Evolutionary conservation across 2,797 vertebrate species (phyloP).

Genomic region (Sus cebifrons): DNA sequence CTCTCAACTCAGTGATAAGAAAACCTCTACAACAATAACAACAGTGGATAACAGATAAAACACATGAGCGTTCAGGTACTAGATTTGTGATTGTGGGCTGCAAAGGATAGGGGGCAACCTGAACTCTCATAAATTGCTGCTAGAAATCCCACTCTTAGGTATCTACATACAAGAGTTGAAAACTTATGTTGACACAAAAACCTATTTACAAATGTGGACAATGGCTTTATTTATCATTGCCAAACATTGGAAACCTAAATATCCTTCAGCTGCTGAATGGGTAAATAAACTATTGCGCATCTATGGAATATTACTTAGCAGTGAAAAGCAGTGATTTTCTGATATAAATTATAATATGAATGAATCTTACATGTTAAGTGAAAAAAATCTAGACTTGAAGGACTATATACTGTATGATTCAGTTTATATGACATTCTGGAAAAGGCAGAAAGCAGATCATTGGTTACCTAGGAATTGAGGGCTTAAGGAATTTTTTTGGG

Average conservation of each 20-base stretch:
- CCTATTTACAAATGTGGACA: not conserved
- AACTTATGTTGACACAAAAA: not conserved
- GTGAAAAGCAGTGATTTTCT: conserved; percentile 34
- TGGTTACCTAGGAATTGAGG: not conserved
- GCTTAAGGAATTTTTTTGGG: not conserved
- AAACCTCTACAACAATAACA: not conserved
- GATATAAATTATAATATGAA: not conserved
- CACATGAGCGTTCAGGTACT: not conserved
- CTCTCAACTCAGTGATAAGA: not conserved
- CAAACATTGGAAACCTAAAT: not conserved
- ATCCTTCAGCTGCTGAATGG: not conserved
- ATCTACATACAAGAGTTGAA: not conserved
- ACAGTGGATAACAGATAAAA: not conserved
- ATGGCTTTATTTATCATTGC: conserved; percentile 29
- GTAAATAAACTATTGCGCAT: not conserved
- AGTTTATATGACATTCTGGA: not conserved
- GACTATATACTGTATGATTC: not conserved
- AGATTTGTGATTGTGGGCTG: not conserved
- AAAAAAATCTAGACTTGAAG: conserved; percentile 10
- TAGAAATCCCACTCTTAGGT: not conserved
- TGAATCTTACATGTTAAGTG: not conserved
- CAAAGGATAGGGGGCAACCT: not conserved
- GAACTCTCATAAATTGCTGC: not conserved
- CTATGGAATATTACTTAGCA: not conserved
- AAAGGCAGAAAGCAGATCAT: not conserved